Percentiles rank a stretch among this genome's conserved stretches.
Conservation (phyloP, 2,797 vertebrate species). For the Chelon labrosus region DNA sequence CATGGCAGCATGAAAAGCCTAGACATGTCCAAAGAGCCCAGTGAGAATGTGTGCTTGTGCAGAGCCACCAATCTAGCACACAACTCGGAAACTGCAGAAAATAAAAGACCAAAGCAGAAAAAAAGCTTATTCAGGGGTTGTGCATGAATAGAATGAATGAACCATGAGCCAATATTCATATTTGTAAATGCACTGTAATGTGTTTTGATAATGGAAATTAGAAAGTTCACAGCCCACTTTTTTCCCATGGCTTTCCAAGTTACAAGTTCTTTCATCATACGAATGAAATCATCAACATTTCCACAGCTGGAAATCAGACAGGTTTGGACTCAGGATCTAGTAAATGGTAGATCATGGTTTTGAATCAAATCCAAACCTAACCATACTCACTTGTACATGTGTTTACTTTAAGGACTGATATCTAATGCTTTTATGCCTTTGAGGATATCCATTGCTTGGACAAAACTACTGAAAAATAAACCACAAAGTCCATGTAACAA, state of each 20-base stretch:
- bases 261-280: background rate
- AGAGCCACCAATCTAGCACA: no score
- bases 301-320: background rate
- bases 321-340: background rate
- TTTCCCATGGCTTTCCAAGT: conserved; percentile 1
- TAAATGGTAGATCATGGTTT: background rate
- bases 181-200: background rate
- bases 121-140: background rate
- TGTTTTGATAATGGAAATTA: conserved; percentile 9
- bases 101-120: background rate
- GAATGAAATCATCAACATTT: background rate
- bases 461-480: background rate
- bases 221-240: background rate
- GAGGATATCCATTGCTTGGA: background rate
- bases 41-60: conserved; percentile 8
- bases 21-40: conserved; percentile 48
- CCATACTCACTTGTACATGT: no score
- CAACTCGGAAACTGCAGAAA: no score
- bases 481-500: background rate
- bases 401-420: no score
- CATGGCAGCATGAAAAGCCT: conserved; percentile 48
- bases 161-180: background rate
- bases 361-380: background rate
- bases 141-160: background rate
- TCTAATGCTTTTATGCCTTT: background rate